A percentile compares a stretch with the other conserved stretches of the same genome.
These are phyloP conservation scores for Drosophila fulvimacula DNA, from an alignment of 2,888 invertebrate genomes.

Conservation along the genomic window DNA sequence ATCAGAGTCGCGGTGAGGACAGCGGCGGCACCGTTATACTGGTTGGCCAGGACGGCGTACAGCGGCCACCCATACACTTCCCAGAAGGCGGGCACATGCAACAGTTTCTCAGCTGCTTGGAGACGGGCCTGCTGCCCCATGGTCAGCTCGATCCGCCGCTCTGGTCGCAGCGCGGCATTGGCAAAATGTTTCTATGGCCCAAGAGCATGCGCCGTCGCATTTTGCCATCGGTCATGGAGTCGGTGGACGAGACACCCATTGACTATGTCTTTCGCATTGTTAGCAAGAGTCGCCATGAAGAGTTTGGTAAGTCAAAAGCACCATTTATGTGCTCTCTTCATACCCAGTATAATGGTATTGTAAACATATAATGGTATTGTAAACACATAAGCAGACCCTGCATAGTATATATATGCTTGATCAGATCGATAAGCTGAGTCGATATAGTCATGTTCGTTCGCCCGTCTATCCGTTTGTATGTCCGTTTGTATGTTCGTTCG, in stretches of 20 bases:
- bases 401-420: too few relatives aligned
- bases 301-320: slow-evolving; percentile 86
- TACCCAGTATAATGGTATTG: too few relatives aligned
- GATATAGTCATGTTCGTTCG: too few relatives aligned
- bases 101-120: slow-evolving; percentile 95
- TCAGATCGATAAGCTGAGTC: too few relatives aligned
- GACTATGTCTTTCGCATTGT: slow-evolving; percentile 97
- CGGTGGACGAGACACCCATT: slow-evolving; percentile 86
- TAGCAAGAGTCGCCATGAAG: slow-evolving; percentile 90
- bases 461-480: too few relatives aligned
- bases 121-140: slow-evolving; percentile 92
- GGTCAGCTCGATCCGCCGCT: slow-evolving; percentile 97
- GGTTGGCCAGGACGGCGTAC: slow-evolving; percentile 97
- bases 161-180: slow-evolving; percentile 95
- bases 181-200: slow-evolving; percentile 87
- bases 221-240: slow-evolving; percentile 88
- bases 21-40: slow-evolving; percentile 94
- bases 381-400: too few relatives aligned
- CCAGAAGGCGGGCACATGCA: slow-evolving; percentile 95
- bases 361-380: too few relatives aligned
- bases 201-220: slow-evolving; percentile 88
- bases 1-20: slow-evolving; percentile 91
- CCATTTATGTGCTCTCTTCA: too few relatives aligned
- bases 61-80: slow-evolving; percentile 96
- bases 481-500: too few relatives aligned